These are phyloP conservation scores for Anthopleura xanthogrammica DNA, from an alignment of 92 coral and sea anemone genomes.

Conservation along the genomic window DNA sequence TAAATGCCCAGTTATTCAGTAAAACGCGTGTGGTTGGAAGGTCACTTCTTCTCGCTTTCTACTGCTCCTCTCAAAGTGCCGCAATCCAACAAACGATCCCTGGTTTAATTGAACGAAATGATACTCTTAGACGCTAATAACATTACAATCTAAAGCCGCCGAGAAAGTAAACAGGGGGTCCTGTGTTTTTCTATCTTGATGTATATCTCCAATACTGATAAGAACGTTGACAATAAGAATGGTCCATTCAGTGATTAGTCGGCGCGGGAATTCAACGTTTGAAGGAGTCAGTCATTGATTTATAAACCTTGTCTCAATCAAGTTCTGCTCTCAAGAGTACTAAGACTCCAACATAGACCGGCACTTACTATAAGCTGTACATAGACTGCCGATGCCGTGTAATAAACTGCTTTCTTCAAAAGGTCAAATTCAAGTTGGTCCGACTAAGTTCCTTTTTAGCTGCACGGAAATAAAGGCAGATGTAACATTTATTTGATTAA, in stretches of 20 bases:
- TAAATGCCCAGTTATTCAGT: slow-evolving; percentile 9
- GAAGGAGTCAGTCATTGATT: neutral
- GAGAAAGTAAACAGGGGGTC: slow-evolving; percentile 59
- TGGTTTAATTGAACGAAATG: slow-evolving; percentile 68
- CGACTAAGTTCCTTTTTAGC: neutral
- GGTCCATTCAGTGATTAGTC: neutral
- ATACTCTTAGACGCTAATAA: slow-evolving; percentile 71
- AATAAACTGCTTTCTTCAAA: slow-evolving; percentile 33
- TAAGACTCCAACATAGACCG: slow-evolving; percentile 28
- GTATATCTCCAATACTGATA: neutral
- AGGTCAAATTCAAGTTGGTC: slow-evolving; percentile 31
- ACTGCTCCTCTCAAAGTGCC: slow-evolving; percentile 18
- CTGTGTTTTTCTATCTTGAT: slow-evolving; percentile 9
- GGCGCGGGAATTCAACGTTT: neutral
- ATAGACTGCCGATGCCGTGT: slow-evolving; percentile 36
- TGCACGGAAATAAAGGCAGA: slow-evolving; percentile 16
- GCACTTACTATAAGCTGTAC: slow-evolving; percentile 26
- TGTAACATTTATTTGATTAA: neutral
- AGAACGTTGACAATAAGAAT: neutral
- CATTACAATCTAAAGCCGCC: slow-evolving; percentile 77
- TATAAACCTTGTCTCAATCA: neutral
- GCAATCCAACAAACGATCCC: slow-evolving; percentile 6
- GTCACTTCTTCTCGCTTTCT: neutral
- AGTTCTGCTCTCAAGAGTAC: slow-evolving; percentile 23
- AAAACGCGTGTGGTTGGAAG: neutral